Evolutionary conservation across 2,113 vertebrate species (phyloP), one percentile per base, ranked within the genome.

Genomic region (Romanogobio albipinnatus): DNA sequence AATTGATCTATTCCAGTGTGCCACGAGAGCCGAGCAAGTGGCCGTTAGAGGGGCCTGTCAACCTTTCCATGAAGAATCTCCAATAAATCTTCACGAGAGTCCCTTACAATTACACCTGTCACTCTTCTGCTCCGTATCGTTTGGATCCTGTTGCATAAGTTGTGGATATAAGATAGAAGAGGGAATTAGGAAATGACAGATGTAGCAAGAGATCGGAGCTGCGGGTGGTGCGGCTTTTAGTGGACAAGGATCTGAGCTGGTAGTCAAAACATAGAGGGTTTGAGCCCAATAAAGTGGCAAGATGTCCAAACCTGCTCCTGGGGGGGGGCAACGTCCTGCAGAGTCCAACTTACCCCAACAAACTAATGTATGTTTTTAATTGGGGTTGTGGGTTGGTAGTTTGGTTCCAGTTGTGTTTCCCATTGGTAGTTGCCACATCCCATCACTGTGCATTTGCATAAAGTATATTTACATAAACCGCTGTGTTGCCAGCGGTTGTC

Each of bases 1-100:
- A 90, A 89, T 89, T 75, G 84, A 85, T 85, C 64, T 11, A 47
- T 53, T 84, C 61, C 74, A 68, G n/a, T 64, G 83, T 78, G 47
- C 45, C 45, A 29, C 9, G 22, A 71, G 81, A 68, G 26, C n/a
- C 1, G 5, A 70, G 66, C 51, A 82, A 71, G 66, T 71, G 81
- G 49, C 19, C 49, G 4, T 82, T 82, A 6, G n/a, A 47, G 51
- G 62, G 53, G 43, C 82, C 49, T 19, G 36, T 76, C 62, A 68
- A 83, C 53, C 62, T 83, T 49, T n/a, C 62, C 43, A 33, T 83
- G 75, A 47, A 62, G 22, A 56, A 45, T 71, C 51, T 79, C 59
- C 26, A 56, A 68, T 83, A 58, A 76, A 82, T 51, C 75, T 3
- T 45, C 47, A 59, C 49, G 15, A 64, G 15, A 53, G 61, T 81